Base-by-base conservation (phyloP, 2,113 vertebrate genomes). In the Poeciliopsis prolifica region DNA sequence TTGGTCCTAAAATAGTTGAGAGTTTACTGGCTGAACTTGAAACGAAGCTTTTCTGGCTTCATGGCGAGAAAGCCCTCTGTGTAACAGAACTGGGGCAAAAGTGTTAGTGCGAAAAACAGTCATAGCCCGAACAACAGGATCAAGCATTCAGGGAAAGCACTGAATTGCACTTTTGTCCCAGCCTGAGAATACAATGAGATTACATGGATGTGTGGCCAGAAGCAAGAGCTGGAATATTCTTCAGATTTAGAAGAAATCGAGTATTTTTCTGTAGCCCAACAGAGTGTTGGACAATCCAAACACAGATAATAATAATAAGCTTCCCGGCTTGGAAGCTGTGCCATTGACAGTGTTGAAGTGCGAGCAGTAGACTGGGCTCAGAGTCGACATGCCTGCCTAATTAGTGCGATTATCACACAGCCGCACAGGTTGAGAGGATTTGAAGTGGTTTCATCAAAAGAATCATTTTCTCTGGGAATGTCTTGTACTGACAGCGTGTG, bases 361-460 rank as follows among this genome's bases (percentile, higher is more conserved):
- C 77, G 75, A 65, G 65, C 74, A 77, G 70, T 19, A 67, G 79
- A 66, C 54, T 1, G 9, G 44, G 68, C 72, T 67, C 70, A 30
- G 90, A 92, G 92, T 94, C 91, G 92, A 95, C 93, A 87, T 89
- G 93, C 93, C 90, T 83, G 94, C 94, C 95, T 97, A 96, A 97
- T 97, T 97, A 98, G 96, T 95, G 88, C 95, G 95, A 97, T 98
- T 97, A 97, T 94, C 93, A 92, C 88, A 79, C 95, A 95, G 96
- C 95, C 95, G 95, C 94, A 81, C 94, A 94, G 94, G 93, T 94
- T 93, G 94, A 95, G 94, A 95, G 95, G 92, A 94, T 96, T 95
- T 95, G 73, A 93, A 94, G 91, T 93, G 93, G 91, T 94, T 95
- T 95, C 95, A 96, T 97, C 95, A 96, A 96, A 97, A 95, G 96